Evolutionary conservation across 2,888 invertebrate genomes (phyloP).

Genomic region (Microplitis deprimator): DNA sequence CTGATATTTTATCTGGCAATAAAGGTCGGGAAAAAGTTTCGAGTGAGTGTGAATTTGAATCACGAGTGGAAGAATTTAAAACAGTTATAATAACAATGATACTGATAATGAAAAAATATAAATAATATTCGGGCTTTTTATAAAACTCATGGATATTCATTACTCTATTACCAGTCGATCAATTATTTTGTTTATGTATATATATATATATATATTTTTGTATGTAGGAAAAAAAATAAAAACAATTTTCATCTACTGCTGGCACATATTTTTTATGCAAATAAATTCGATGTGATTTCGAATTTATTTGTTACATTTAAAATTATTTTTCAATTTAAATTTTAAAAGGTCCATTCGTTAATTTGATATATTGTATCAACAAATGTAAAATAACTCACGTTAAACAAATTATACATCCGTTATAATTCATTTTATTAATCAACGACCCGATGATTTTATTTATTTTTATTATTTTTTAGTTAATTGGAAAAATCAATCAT

Average conservation of each 20-base stretch:
- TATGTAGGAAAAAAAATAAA: too few species aligned
- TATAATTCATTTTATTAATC: constrained; percentile 29
- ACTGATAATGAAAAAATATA: not conserved
- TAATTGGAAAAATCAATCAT: not conserved
- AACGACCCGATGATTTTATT: not conserved
- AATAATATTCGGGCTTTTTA: not conserved
- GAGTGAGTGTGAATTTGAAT: constrained; percentile 44
- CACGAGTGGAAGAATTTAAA: not conserved
- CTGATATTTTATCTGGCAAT: constrained; percentile 66
- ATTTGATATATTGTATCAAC: not conserved
- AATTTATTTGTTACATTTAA: not conserved
- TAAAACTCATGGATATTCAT: too few species aligned
- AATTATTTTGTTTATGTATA: too few species aligned
- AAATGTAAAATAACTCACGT: constrained; percentile 4
- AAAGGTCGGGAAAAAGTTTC: constrained; percentile 51
- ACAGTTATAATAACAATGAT: not conserved
- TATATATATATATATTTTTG: too few species aligned
- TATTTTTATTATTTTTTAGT: not conserved
- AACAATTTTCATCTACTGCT: too few species aligned
- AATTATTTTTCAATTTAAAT: not conserved
- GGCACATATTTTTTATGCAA: too few species aligned
- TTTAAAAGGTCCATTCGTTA: not conserved
- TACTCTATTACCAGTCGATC: too few species aligned
- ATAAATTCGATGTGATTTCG: too few species aligned
- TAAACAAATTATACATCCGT: constrained; percentile 24